Evolutionary conservation across 2,113 vertebrate genomes (phyloP).

Genomic region (Apus apus): DNA sequence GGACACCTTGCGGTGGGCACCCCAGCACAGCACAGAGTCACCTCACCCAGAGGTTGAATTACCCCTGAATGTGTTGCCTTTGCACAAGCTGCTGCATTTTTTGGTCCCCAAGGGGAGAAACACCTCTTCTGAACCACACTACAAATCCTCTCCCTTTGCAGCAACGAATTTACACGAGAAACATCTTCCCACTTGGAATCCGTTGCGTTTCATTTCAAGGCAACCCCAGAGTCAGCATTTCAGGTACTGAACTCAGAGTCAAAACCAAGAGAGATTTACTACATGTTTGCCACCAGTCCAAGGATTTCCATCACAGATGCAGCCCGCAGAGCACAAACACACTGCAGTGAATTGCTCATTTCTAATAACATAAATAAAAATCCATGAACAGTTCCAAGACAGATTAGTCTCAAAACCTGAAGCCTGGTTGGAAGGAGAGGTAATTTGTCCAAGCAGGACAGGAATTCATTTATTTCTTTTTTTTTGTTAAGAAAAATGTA

Average conservation of each 20-base stretch:
- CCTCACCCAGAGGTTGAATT: neutral
- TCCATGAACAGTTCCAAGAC: neutral
- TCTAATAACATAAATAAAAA: slow-evolving; percentile 20
- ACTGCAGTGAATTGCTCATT: neutral
- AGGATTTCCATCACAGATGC: neutral
- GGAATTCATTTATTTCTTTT: neutral
- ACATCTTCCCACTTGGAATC: neutral
- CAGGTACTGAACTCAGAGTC: neutral
- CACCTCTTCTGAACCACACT: neutral
- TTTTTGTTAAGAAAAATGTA: neutral
- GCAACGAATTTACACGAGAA: neutral
- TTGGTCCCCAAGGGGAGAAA: neutral
- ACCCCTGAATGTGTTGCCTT: neutral
- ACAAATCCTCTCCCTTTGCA: neutral
- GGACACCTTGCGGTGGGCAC: fast-evolving
- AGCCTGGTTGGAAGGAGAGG: neutral
- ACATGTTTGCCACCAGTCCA: neutral
- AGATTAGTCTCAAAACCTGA: neutral
- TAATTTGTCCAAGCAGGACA: neutral
- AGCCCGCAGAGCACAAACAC: neutral
- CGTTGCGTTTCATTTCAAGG: neutral
- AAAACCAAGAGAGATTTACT: neutral
- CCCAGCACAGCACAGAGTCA: fast-evolving
- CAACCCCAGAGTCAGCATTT: neutral
- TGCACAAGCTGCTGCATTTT: neutral